Percentiles rank a stretch among this genome's conserved stretches.
These are phyloP conservation scores for Haplotaxodon microlepis DNA, from an alignment of 2,113 vertebrate species.

Conservation along the genomic window DNA sequence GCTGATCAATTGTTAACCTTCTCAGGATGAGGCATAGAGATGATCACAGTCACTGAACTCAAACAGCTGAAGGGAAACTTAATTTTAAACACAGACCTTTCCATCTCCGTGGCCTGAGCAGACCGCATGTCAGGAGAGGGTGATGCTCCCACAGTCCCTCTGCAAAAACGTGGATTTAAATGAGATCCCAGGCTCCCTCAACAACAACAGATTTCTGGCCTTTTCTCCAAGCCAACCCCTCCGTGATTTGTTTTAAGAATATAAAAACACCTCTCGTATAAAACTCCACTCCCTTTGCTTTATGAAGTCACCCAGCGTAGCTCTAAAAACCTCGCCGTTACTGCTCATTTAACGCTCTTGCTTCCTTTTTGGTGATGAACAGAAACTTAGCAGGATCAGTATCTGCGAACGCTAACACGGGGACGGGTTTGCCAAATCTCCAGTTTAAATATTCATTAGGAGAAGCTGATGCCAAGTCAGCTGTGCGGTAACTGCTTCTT, in stretches of 20 bases:
- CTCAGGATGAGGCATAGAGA: neutral
- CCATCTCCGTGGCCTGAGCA: neutral
- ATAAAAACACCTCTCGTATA: neutral
- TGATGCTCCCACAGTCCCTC: slow-evolving; percentile 3
- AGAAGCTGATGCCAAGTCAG: slow-evolving; percentile 24
- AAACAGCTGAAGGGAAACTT: neutral
- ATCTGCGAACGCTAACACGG: neutral
- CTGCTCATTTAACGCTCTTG: neutral
- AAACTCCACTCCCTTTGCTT: neutral
- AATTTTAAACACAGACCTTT: neutral
- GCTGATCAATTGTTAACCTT: slow-evolving; percentile 15
- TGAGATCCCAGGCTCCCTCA: neutral
- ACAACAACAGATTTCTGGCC: neutral
- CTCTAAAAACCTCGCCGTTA: neutral
- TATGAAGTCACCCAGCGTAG: neutral
- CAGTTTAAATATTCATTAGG: slow-evolving; percentile 39
- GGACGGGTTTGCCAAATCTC: slow-evolving; percentile 11
- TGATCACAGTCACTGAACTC: neutral
- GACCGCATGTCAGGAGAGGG: neutral
- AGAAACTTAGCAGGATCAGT: neutral
- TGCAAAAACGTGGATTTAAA: slow-evolving; percentile 6
- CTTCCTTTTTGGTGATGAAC: neutral
- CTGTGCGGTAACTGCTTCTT: slow-evolving; percentile 9
- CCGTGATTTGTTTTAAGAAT: neutral
- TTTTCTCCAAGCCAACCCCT: neutral